Percentiles rank a stretch among this genome's conserved stretches.
Conservation (phyloP, 2,888 invertebrate species). For the Darwinula stevensoni region DNA sequence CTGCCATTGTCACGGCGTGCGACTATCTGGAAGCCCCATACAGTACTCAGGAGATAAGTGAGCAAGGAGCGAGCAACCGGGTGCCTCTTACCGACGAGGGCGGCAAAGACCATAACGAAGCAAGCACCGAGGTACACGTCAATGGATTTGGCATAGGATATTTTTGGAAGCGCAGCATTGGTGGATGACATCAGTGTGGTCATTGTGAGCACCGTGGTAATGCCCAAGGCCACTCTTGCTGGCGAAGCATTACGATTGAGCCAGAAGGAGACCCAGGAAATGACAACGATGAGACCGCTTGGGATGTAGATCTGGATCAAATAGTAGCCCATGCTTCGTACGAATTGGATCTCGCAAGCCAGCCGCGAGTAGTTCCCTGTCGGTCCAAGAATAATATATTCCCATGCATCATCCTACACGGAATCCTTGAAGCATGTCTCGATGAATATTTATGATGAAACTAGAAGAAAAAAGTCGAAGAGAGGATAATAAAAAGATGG, state of each 20-base stretch:
- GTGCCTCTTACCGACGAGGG: conserved; percentile 57
- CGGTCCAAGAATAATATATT: conserved; percentile 8
- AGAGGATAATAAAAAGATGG: too few relatives aligned
- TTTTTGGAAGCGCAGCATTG: conserved; percentile 85
- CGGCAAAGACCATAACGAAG: conserved; percentile 97
- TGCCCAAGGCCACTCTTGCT: conserved; percentile 69
- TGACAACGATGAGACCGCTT: conserved; percentile 82
- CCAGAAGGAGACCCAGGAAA: conserved; percentile 93
- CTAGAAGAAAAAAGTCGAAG: too few relatives aligned
- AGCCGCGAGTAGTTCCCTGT: conserved; percentile 76
- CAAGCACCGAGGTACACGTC: conserved; percentile 90
- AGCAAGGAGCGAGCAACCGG: too few relatives aligned
- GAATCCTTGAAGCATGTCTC: too few relatives aligned
- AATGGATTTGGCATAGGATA: conserved; percentile 89
- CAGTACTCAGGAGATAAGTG: too few relatives aligned
- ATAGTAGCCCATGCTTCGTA: conserved; percentile 93
- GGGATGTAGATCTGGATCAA: conserved; percentile 95
- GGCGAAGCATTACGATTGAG: conserved; percentile 80
- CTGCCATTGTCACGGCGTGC: too few relatives aligned
- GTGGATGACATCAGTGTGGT: conserved; percentile 90
- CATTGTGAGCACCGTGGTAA: conserved; percentile 89
- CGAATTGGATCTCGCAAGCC: conserved; percentile 87
- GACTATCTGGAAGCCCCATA: too few relatives aligned
- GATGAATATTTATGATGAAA: too few relatives aligned
- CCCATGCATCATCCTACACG: too few relatives aligned